These are phyloP conservation scores for Clarias fuscus DNA, from an alignment of 2,797 vertebrate species.

Conservation along the genomic window DNA sequence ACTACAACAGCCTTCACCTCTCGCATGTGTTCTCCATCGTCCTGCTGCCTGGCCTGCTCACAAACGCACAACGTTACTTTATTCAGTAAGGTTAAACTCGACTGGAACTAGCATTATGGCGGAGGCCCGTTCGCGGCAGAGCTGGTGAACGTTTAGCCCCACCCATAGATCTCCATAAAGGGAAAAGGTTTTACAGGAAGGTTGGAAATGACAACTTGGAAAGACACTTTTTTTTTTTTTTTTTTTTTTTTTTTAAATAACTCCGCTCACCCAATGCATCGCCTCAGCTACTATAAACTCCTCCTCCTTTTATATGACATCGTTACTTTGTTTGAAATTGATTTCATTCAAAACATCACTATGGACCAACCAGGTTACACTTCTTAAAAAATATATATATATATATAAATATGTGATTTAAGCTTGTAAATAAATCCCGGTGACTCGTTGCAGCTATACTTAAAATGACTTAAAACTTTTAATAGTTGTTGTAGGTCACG, in stretches of 20 bases:
- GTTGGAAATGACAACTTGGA: background rate
- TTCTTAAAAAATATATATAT: background rate
- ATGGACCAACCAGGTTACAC: background rate
- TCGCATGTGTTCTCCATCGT: background rate
- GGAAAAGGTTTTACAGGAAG: background rate
- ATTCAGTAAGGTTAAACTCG: background rate
- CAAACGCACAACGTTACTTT: background rate
- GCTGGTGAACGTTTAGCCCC: background rate
- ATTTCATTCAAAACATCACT: background rate
- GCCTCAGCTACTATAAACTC: background rate
- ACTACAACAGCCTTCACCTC: background rate
- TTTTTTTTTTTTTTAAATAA: too few relatives aligned
- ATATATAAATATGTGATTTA: too few relatives aligned
- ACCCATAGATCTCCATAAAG: background rate
- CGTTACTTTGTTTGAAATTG: background rate
- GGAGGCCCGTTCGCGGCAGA: too few relatives aligned
- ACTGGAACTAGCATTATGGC: too few relatives aligned
- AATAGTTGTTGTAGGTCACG: background rate
- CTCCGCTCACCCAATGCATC: background rate
- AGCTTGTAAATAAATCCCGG: background rate
- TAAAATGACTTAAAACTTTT: background rate
- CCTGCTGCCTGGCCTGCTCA: background rate
- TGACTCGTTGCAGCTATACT: background rate
- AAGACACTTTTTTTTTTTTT: too few relatives aligned
- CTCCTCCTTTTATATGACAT: background rate